Evolutionary conservation across 2,797 vertebrate genomes (phyloP).

Genomic region (Chelon auratus): DNA sequence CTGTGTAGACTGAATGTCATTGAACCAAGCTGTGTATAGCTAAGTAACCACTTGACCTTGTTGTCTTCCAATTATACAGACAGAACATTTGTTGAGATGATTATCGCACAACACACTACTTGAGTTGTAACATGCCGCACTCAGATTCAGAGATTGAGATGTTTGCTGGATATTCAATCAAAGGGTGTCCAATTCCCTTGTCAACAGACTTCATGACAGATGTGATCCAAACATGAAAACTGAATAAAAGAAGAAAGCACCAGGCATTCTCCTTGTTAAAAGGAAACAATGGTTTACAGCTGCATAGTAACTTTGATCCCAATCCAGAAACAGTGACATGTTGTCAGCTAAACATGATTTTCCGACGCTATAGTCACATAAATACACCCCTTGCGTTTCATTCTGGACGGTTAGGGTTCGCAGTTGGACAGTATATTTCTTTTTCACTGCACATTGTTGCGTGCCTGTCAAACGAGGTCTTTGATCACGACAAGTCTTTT

Average conservation of each 20-base stretch:
- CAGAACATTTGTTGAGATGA: constrained; percentile 42
- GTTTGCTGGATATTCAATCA: constrained; percentile 65
- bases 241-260: constrained; percentile 50
- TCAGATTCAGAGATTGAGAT: constrained; percentile 23
- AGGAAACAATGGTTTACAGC: constrained; percentile 50
- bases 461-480: constrained; percentile 20
- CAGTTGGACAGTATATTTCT: constrained; percentile 12
- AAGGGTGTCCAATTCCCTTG: constrained; percentile 47
- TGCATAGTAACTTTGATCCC: constrained; percentile 53
- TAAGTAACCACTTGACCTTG: constrained; percentile 44
- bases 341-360: constrained; percentile 37
- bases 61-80: constrained; percentile 32
- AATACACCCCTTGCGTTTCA: constrained; percentile 37
- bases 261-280: constrained; percentile 29
- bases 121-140: constrained; percentile 31
- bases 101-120: constrained; percentile 32
- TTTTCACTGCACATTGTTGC: constrained; percentile 30
- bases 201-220: constrained; percentile 61
- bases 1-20: constrained; percentile 13
- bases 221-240: constrained; percentile 59
- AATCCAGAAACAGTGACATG: constrained; percentile 52
- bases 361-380: constrained; percentile 34
- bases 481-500: constrained; percentile 24
- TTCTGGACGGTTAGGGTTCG: constrained; percentile 10
- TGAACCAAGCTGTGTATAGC: no score